Evolutionary conservation across 2,797 vertebrate genomes (phyloP).

Genomic region (Poliocrania exsul): DNA sequence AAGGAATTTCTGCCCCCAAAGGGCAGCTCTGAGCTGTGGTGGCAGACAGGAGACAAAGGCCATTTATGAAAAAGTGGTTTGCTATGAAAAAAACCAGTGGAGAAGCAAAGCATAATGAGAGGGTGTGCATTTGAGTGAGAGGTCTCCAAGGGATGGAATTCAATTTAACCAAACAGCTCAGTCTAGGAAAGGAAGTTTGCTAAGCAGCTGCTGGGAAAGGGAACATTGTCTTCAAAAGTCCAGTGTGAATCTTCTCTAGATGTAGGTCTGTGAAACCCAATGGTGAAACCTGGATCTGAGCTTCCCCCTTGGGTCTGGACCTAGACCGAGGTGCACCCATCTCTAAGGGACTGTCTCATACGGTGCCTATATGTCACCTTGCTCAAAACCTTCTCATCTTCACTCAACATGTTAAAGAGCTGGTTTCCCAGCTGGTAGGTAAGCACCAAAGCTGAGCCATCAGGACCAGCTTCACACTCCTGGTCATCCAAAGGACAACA

Average conservation of each 20-base stretch:
- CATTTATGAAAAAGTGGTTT: background rate
- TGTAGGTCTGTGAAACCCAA: background rate
- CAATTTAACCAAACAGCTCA: constrained; percentile 4
- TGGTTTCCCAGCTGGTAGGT: background rate
- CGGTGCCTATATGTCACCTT: background rate
- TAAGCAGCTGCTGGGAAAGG: background rate
- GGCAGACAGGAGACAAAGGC: background rate
- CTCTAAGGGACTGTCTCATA: background rate
- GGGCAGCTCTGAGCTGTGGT: background rate
- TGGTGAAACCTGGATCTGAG: background rate
- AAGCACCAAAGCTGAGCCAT: background rate
- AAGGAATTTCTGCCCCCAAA: background rate
- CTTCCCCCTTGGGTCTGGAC: background rate
- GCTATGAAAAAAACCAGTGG: background rate
- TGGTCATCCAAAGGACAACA: background rate
- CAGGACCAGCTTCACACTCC: background rate
- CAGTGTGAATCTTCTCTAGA: background rate
- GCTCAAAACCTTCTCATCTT: background rate
- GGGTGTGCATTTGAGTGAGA: background rate
- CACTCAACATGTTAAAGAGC: background rate
- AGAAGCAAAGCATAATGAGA: background rate
- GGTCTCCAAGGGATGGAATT: background rate
- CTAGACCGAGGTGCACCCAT: fast-evolving
- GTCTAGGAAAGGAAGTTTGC: background rate
- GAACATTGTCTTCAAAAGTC: background rate